Conservation (phyloP, 1,140 invertebrate species). For the Pollicipes pollicipes region DNA sequence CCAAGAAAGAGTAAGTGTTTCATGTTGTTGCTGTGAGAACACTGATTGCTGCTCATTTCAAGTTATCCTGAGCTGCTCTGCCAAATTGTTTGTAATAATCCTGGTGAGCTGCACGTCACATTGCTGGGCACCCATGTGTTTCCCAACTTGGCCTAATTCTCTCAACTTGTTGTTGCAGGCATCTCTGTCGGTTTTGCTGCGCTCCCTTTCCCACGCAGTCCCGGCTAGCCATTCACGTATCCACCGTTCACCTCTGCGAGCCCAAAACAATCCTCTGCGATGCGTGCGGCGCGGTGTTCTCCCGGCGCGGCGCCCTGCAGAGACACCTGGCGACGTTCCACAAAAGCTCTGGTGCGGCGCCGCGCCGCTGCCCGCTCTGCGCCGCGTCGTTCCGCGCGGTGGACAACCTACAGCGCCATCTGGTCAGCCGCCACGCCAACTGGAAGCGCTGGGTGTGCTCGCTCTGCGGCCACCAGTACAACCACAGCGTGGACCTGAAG, state of each 20-base stretch:
- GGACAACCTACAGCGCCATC: neutral
- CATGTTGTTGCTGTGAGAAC: neutral
- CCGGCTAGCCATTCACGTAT: neutral
- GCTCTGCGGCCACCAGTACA: neutral
- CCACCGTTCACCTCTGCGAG: neutral
- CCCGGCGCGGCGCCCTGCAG: neutral
- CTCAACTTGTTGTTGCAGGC: too few relatives aligned
- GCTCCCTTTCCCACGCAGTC: neutral
- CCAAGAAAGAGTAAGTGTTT: neutral
- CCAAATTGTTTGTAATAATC: too few relatives aligned
- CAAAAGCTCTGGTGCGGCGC: neutral
- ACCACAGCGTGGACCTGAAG: neutral
- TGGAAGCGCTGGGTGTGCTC: neutral
- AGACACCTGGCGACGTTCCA: neutral
- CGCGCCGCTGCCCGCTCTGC: slow-evolving; percentile 21
- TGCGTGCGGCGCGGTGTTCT: neutral
- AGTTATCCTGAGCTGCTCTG: too few relatives aligned
- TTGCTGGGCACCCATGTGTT: too few relatives aligned
- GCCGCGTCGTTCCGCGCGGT: neutral
- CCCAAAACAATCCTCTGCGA: neutral
- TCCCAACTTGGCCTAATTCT: too few relatives aligned
- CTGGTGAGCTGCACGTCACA: too few relatives aligned
- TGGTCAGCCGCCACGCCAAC: neutral
- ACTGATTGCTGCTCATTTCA: too few relatives aligned
- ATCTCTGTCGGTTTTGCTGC: neutral